These are phyloP conservation scores for Philhelius pedissequus DNA, from an alignment of 2,888 invertebrate species.

Conservation along the genomic window DNA sequence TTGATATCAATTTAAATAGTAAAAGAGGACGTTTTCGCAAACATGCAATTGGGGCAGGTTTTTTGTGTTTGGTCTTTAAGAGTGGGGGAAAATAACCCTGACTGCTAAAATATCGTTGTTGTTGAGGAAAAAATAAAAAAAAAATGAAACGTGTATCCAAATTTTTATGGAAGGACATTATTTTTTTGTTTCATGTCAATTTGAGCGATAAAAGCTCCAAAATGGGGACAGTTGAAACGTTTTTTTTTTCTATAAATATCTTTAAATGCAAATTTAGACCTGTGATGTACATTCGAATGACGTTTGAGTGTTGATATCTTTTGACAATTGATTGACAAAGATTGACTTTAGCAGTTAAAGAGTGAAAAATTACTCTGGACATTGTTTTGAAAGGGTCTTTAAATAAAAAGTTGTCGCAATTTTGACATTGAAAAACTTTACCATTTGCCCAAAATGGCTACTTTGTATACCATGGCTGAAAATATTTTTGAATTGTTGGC, in stretches of 20 bases:
- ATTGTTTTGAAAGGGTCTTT: neutral
- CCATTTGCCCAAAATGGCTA: neutral
- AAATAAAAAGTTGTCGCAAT: neutral
- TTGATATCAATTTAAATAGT: neutral
- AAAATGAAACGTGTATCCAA: neutral
- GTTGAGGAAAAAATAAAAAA: neutral
- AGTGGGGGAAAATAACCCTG: neutral
- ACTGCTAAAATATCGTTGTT: constrained; percentile 7
- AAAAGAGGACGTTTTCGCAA: neutral
- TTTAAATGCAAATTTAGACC: neutral
- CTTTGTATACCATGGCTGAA: neutral
- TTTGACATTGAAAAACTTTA: neutral
- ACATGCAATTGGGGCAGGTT: constrained; percentile 21
- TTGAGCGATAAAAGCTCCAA: constrained; percentile 6
- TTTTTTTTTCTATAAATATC: neutral
- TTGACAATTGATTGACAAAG: constrained; percentile 14
- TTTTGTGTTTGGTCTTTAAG: neutral
- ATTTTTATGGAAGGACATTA: neutral
- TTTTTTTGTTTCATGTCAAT: constrained; percentile 25
- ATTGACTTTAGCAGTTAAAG: neutral
- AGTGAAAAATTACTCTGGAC: neutral
- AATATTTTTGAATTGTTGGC: no score
- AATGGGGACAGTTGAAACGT: constrained; percentile 28
- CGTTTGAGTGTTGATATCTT: neutral
- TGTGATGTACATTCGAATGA: neutral